Evolutionary conservation across 2,797 vertebrate genomes (phyloP).

Genomic region (Anisognathus igniventris): DNA sequence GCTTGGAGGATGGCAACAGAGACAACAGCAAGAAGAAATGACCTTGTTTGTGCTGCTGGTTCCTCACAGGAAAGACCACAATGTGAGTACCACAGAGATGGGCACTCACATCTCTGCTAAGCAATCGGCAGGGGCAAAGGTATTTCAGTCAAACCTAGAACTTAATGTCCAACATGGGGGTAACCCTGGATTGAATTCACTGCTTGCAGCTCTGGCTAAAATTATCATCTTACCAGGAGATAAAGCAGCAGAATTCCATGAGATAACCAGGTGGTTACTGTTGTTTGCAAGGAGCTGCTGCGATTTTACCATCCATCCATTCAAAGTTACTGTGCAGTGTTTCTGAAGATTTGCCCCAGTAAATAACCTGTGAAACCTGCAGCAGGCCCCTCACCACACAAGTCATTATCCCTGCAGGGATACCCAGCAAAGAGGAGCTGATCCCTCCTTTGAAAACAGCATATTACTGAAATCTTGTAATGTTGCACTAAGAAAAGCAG

Average conservation of each 20-base stretch:
- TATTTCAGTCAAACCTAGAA: not conserved
- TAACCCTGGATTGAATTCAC: not conserved
- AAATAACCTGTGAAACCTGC: not conserved
- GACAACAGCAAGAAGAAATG: not conserved
- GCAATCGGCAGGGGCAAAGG: not conserved
- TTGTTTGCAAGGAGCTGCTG: not conserved
- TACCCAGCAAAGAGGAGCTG: not conserved
- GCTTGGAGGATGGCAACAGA: not conserved
- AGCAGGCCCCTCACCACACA: not conserved
- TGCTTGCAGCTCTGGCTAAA: not conserved
- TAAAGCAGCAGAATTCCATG: not conserved
- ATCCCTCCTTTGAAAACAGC: not conserved
- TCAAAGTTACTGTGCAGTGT: not conserved
- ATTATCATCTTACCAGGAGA: not conserved
- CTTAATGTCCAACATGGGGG: not conserved
- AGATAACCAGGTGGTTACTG: not conserved
- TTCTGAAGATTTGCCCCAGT: not conserved
- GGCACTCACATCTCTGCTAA: not conserved
- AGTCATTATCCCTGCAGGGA: not conserved
- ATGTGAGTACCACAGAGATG: not conserved
- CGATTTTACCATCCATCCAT: not conserved
- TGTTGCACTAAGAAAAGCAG: constrained; percentile 18
- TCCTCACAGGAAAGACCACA: not conserved
- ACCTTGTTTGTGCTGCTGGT: not conserved
- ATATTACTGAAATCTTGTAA: not conserved